Evolutionary conservation across 1,140 invertebrate genomes (phyloP), one percentile per base, ranked within the genome.

Genomic region (Leptopilina clavipes): DNA sequence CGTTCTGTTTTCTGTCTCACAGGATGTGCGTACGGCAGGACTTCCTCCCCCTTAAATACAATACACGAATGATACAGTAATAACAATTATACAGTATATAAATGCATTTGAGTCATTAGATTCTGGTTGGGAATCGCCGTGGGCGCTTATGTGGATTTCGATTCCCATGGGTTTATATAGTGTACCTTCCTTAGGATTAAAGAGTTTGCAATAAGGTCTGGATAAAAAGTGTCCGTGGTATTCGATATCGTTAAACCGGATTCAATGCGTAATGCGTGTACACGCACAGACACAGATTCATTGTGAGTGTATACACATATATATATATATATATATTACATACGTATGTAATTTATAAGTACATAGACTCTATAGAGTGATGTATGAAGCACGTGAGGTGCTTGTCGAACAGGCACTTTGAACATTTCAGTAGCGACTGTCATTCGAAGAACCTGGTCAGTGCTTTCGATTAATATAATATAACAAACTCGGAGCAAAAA

Each of bases 1-100:
- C 73, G 73, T 1, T n/a, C n/a, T n/a, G n/a, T n/a, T n/a, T 79
- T 80, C 75, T 81, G 71, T 79, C 37, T 40, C 74, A 79, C 83
- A 86, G 86, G 88, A 89, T 86, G 84, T 77, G 82, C 74, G 79
- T 71, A 79, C 83, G 56, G 75, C 86, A 87, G 86, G 87, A 89
- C 81, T 83, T 86, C 83, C 84, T 80, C 79, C 82, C 59, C 59
- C 25, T 65, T 31, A 37, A 65, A 11, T 65, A 65, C 59, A 65
- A 65, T 65, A 65, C 59, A 65, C 31, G 59, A 65, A 65, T 65
- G 59, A 65, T 65, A 65, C 59, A 65, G 19, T 37, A 65, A 65
- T 65, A 65, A 65, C 59, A 65, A 65, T 65, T 65, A 65, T 65
- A 65, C 59, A 37, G 59, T 65, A 40, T n/a, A n/a, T 7, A 65